Evolutionary conservation across 2,113 vertebrate genomes (phyloP), one percentile per base, ranked within the genome.

Genomic region (Pygoscelis adeliae): DNA sequence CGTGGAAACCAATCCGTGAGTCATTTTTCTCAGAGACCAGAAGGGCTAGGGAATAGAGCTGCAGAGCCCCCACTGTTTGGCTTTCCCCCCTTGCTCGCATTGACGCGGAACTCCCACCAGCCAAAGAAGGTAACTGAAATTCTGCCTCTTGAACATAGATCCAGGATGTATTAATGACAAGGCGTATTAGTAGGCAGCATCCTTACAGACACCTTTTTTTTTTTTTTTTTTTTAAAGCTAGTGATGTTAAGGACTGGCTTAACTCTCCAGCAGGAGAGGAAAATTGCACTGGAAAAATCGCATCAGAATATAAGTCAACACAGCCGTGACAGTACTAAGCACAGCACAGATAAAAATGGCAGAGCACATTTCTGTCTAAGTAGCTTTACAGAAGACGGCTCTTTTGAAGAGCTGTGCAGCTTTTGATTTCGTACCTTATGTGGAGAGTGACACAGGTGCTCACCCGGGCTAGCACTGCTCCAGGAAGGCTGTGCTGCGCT

Each of bases 1-100:
- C 11, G 8, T 32, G 71, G 52, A 86, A 86, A 69, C 23, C 0
- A 0, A 73, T 26, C 40, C 0, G 0, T 2, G 29, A 84, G 55
- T 67, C 14, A 21, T 79, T 87, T 67, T 92, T 34, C n/a, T 42
- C 36, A 34, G 72, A 87, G 25, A 63, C 47, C 15, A 15, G 49
- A 77, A 53, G 32, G 58, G 14, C 6, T 5, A 36, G 19, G 62
- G 29, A 62, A 38, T 1, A n/a, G 50, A 32, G 38, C 0, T 6
- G 67, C 53, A 89, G 62, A 77, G 3, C 1, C 13, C 30, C 12
- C 11, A 22, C 6, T 13, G 17, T 23, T 13, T 86, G 53, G 14
- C 12, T 49, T 76, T 13, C 10, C 15, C 4, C 5, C 9, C 15
- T 26, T 3, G 2, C 40, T 76, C 7, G 0, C 26, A 11, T 2